Evolutionary conservation across 2,888 invertebrate genomes (phyloP), one percentile per base, ranked within the genome.

Genomic region (Digitonthophagus gazella): DNA sequence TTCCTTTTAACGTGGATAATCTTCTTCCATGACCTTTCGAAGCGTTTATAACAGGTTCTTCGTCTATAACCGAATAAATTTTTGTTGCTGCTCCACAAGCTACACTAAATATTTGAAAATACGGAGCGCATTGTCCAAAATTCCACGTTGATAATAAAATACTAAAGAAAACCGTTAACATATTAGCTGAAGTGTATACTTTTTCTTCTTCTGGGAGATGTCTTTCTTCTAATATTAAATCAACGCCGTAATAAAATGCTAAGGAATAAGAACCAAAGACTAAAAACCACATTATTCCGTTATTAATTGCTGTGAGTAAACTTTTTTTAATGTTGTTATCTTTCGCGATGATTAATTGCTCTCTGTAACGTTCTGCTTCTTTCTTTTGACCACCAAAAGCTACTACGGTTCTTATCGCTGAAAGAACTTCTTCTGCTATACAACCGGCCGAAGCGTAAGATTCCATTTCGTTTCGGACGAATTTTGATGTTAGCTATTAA

Each of bases 51-150:
- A 80, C 82, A 0, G 95, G 93, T 15, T 86, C 82, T 76, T 90
- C 87, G 75, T 93, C 92, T 65, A 96, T 92, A 22, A 95, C 85
- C 61, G 88, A 84, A 80, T 90, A 95, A 61, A 96, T 88, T 78
- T 90, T 90, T 0, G 89, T 88, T 0, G 92, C 93, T 0, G 95
- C 91, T 0, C 94, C 95, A 75, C 89, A 89, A 0, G 95, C 93
- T 54, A 89, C 87, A 0, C 92, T 90, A 75, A 96, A 91, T 5
- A 91, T 88, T 78, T 93, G 92, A 78, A 95, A 88, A 71, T 93
- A 90, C 0, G 95, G 95, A 0, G 93, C 89, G 0, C 93, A 91
- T 79, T 92, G 90, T n/a, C 94, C 95, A 69, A 95, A 90, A 77
- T 91, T 91, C 75, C 90, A 89, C 0, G 90, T 88, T 0, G 91